phyloP scores from a whole-genome alignment of 2,113 vertebrate species.

The Geococcyx californianus region DNA sequence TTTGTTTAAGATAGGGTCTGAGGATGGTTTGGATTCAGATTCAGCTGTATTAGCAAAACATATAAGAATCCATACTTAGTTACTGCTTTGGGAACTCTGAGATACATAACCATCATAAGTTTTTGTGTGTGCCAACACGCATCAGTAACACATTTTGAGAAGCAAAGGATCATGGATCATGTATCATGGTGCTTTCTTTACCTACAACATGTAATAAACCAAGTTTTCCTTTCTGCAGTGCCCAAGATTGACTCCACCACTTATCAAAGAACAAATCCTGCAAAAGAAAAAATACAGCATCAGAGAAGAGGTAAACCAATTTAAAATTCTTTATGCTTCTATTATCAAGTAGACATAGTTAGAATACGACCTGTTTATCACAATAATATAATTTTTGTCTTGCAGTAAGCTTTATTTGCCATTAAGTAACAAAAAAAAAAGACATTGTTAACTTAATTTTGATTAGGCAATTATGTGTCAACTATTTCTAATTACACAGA shows the following conservation, averaged over 20 bases:
- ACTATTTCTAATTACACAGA: constrained; percentile 19
- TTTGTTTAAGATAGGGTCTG: not conserved
- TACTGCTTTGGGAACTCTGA: not conserved
- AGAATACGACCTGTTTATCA: not conserved
- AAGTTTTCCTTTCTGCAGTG: not conserved
- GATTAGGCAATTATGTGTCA: not conserved
- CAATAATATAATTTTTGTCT: not conserved
- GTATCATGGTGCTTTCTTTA: not conserved
- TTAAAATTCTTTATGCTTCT: not conserved
- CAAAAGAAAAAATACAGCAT: not conserved
- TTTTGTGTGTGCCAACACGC: not conserved
- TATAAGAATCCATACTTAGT: not conserved
- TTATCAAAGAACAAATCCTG: not conserved
- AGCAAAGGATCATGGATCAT: not conserved
- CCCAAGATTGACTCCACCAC: not conserved
- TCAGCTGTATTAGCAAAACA: not conserved
- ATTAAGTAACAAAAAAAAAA: not conserved
- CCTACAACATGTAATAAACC: not conserved
- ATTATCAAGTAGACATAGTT: not conserved
- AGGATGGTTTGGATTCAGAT: not conserved
- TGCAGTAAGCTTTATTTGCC: not conserved
- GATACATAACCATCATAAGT: not conserved
- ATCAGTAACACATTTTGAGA: not conserved
- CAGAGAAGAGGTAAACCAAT: not conserved
- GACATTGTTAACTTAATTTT: not conserved